Conservation (phyloP, 2,113 vertebrate genomes). For the Nanorana parkeri region DNA sequence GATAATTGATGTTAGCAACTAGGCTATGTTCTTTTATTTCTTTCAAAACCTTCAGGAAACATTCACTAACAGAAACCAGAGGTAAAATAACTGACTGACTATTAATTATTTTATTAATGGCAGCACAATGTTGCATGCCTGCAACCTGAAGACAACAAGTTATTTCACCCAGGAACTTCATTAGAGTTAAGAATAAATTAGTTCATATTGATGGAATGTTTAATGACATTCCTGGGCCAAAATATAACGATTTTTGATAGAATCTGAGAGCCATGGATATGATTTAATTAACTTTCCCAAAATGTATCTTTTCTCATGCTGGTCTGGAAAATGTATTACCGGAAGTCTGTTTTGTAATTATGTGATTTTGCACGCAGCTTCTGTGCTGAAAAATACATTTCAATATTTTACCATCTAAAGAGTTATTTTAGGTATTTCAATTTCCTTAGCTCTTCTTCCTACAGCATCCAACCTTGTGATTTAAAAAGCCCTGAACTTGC, state of each 20-base stretch:
- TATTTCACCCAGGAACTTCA: background rate
- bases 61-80: background rate
- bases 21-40: background rate
- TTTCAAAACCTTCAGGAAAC: background rate
- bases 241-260: background rate
- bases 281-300: conserved; percentile 35
- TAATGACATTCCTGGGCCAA: background rate
- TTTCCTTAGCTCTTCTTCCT: conserved; percentile 14
- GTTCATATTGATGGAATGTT: conserved; percentile 18
- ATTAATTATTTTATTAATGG: background rate
- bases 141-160: background rate
- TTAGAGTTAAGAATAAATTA: background rate
- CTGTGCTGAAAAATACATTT: conserved; percentile 5
- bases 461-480: background rate
- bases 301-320: conserved; percentile 37
- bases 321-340: conserved; percentile 38
- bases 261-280: conserved; percentile 7
- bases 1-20: conserved; percentile 23
- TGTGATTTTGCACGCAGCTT: background rate
- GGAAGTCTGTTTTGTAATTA: conserved; percentile 34
- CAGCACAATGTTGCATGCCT: background rate
- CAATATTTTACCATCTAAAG: conserved; percentile 22
- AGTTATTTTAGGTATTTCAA: background rate
- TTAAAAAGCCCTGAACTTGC: background rate
- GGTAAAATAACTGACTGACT: background rate